Conservation (phyloP, 2,797 vertebrate genomes). For the Micropoecilia bifurca region DNA sequence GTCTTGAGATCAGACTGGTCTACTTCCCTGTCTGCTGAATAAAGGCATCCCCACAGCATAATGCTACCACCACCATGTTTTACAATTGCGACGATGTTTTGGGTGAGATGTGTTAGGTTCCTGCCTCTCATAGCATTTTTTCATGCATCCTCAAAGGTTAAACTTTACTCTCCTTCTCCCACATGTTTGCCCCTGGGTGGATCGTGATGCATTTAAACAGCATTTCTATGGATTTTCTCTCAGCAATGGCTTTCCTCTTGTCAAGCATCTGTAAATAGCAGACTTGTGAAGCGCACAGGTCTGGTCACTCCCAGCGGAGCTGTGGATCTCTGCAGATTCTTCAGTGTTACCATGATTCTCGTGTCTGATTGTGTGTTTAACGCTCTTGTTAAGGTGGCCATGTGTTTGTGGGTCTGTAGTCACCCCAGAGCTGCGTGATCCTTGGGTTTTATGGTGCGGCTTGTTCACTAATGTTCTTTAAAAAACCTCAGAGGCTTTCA, state of each 20-base stretch:
- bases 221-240: background rate
- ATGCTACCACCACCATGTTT: background rate
- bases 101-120: background rate
- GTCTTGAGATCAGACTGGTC: background rate
- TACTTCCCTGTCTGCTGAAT: background rate
- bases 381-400: background rate
- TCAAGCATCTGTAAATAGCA: background rate
- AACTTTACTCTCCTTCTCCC: background rate
- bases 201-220: background rate
- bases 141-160: background rate
- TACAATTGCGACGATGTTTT: background rate
- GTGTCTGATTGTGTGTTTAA: background rate
- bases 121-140: background rate
- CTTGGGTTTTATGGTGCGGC: background rate
- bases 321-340: background rate
- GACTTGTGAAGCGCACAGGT: background rate
- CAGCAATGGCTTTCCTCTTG: background rate
- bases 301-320: background rate
- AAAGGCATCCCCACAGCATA: background rate
- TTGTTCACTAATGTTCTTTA: background rate
- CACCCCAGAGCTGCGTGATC: background rate
- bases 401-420: background rate
- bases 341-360: background rate
- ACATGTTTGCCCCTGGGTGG: background rate
- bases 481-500: background rate